A percentile compares a stretch with the other conserved stretches of the same genome.
These are phyloP conservation scores for Pyrgilauda ruficollis DNA, from an alignment of 2,113 vertebrate genomes.

Conservation along the genomic window DNA sequence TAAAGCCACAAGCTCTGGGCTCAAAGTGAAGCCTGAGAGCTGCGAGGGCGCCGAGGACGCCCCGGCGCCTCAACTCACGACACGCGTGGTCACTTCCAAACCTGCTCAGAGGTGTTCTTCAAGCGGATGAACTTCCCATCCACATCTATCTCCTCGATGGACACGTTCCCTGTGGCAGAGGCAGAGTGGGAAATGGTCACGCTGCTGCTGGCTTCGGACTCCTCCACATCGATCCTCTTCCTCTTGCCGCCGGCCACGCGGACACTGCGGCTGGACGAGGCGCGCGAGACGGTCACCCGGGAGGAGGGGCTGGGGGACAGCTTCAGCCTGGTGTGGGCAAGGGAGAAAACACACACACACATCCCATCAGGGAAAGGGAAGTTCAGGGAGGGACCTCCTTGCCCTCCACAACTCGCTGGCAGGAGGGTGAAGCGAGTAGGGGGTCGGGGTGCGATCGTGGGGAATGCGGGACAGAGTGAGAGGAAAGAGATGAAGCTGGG, in stretches of 20 bases:
- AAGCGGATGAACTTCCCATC: conserved; percentile 90
- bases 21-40: background rate
- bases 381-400: background rate
- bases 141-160: conserved; percentile 85
- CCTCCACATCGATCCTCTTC: conserved; percentile 85
- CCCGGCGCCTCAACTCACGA: rapidly evolving
- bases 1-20: rapidly evolving
- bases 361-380: background rate
- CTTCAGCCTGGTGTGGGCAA: conserved; percentile 73
- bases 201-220: conserved; percentile 87
- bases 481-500: background rate
- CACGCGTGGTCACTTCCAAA: background rate
- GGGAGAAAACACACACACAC: background rate
- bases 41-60: rapidly evolving
- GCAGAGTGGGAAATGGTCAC: conserved; percentile 87
- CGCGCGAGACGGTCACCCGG: conserved; percentile 83
- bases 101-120: conserved; percentile 85
- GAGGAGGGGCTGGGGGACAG: conserved; percentile 85
- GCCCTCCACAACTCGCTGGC: too few species aligned
- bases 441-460: rapidly evolving
- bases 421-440: background rate
- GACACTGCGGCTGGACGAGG: conserved; percentile 83
- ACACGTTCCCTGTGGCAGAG: conserved; percentile 84
- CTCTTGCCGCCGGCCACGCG: conserved; percentile 82
- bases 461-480: background rate